Conservation (phyloP, 2,113 vertebrate genomes). For the Ptyas mucosa region DNA sequence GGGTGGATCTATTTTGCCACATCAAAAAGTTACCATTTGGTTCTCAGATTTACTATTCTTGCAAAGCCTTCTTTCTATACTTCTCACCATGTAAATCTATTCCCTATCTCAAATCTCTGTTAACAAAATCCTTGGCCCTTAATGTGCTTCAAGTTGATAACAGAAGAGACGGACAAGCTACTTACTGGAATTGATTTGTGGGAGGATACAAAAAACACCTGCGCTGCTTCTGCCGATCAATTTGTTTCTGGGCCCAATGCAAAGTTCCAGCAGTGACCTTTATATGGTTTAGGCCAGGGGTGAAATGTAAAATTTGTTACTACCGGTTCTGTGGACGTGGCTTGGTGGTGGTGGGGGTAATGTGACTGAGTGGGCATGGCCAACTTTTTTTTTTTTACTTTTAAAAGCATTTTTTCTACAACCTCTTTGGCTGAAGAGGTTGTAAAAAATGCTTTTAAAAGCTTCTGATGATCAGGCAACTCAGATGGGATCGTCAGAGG, state of each 20-base stretch:
- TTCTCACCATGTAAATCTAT: neutral
- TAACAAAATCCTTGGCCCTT: neutral
- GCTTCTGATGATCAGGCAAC: too few relatives aligned
- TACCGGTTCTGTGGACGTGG: too few relatives aligned
- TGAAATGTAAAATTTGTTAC: too few relatives aligned
- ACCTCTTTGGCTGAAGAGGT: too few relatives aligned
- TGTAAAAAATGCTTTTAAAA: too few relatives aligned
- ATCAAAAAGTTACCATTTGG: neutral
- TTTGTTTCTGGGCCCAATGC: neutral
- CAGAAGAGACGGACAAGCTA: neutral
- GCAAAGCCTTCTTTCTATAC: neutral
- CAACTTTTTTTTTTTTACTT: too few relatives aligned
- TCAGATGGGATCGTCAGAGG: too few relatives aligned
- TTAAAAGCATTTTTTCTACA: too few relatives aligned
- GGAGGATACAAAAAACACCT: neutral
- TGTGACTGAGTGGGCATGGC: too few relatives aligned
- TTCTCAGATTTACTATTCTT: neutral
- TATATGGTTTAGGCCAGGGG: neutral
- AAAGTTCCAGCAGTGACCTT: neutral
- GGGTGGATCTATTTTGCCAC: neutral
- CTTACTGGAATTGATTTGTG: neutral
- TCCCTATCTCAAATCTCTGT: neutral
- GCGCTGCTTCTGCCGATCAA: neutral
- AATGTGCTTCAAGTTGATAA: neutral
- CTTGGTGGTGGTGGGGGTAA: too few relatives aligned